Evolutionary conservation across 2,888 invertebrate genomes (phyloP).

Genomic region (Sialis fuliginosa): DNA sequence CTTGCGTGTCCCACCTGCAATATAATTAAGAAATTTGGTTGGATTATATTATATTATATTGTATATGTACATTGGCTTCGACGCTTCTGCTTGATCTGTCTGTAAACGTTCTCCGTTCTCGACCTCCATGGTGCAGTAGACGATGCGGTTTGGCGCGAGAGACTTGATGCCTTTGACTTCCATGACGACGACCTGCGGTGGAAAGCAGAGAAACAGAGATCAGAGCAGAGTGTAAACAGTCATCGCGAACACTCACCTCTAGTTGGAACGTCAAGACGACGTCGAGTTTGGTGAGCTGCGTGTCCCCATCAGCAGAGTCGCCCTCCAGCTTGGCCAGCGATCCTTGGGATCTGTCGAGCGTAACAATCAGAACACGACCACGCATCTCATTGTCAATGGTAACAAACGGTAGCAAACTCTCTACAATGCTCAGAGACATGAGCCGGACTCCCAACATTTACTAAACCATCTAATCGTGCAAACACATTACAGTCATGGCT

Average conservation of each 20-base stretch:
- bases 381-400: neutral
- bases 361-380: conserved; percentile 7
- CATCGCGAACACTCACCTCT: conserved; percentile 44
- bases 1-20: conserved; percentile 96
- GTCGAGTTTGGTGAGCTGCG: conserved; percentile 93
- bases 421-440: neutral
- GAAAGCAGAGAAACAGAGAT: neutral
- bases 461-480: conserved; percentile 1
- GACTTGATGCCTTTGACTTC: conserved; percentile 97
- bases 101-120: conserved; percentile 98
- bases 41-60: neutral
- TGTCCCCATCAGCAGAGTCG: conserved; percentile 89
- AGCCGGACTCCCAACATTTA: neutral
- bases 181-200: conserved; percentile 85
- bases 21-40: conserved; percentile 2
- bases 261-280: conserved; percentile 93
- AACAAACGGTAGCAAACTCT: neutral
- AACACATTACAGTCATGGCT: neutral
- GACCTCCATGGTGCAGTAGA: conserved; percentile 99
- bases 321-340: conserved; percentile 85
- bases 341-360: conserved; percentile 57
- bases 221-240: neutral
- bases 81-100: conserved; percentile 98
- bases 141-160: conserved; percentile 89
- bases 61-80: conserved; percentile 72